phyloP scores from a whole-genome alignment of 2,113 vertebrate genomes.

The Genyomyrus donnyi region DNA sequence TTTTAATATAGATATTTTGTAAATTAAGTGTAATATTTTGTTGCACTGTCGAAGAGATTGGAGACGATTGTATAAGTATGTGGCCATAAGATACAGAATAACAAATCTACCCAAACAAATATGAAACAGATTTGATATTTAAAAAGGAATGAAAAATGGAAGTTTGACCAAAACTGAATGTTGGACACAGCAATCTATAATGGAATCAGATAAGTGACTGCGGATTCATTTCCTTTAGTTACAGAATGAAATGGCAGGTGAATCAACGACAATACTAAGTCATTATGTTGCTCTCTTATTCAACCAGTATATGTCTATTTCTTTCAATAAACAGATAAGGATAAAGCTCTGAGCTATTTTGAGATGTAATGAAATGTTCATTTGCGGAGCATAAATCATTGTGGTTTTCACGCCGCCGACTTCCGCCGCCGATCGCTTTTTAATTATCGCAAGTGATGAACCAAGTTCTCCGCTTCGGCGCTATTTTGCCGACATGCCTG shows the following conservation, averaged over 20 bases:
- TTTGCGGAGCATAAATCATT: slow-evolving; percentile 4
- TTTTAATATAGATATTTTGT: neutral
- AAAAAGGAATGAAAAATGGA: neutral
- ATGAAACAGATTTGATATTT: neutral
- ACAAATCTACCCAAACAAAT: neutral
- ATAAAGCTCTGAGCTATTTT: neutral
- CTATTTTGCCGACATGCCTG: neutral
- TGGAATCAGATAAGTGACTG: slow-evolving; percentile 16
- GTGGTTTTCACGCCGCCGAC: neutral
- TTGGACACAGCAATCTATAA: slow-evolving; percentile 15
- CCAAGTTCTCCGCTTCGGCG: neutral
- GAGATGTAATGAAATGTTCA: slow-evolving; percentile 12
- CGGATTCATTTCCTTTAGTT: slow-evolving; percentile 12
- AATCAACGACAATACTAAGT: slow-evolving; percentile 15
- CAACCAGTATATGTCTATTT: neutral
- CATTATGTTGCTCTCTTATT: slow-evolving; percentile 1
- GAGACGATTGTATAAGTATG: neutral
- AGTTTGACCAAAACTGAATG: slow-evolving; percentile 5
- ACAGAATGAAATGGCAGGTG: slow-evolving; percentile 16
- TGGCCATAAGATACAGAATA: neutral
- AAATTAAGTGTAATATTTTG: neutral
- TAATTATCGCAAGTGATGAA: slow-evolving; percentile 20
- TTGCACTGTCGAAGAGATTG: neutral
- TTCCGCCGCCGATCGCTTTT: slow-evolving; percentile 13
- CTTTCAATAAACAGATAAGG: neutral